Conservation (phyloP, 2,113 vertebrate species). For the Calypte anna region DNA sequence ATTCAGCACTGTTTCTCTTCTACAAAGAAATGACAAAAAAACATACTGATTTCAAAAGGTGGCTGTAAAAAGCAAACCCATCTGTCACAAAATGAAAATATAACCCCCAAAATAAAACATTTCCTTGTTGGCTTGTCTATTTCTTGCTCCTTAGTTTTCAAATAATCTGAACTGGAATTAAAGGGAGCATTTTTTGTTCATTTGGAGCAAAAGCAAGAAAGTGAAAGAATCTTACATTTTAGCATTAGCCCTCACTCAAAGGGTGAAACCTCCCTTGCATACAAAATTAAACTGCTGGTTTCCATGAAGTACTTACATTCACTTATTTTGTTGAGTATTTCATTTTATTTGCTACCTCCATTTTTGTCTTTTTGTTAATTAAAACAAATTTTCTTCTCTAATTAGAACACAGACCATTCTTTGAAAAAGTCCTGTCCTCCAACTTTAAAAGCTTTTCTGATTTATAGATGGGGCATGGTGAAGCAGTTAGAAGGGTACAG, state of each 20-base stretch:
- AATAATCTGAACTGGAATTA: background rate
- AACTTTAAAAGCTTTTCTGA: background rate
- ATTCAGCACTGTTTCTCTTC: background rate
- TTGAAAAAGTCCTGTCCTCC: background rate
- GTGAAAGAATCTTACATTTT: background rate
- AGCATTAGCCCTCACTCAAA: background rate
- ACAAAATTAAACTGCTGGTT: background rate
- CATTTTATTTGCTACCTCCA: background rate
- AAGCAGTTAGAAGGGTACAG: background rate
- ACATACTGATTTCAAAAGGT: conserved; percentile 9
- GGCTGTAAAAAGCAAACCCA: background rate
- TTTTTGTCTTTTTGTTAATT: background rate
- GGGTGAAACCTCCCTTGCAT: background rate
- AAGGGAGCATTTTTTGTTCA: background rate
- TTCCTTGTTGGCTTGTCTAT: background rate
- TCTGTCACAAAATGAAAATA: background rate
- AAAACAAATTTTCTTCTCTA: background rate
- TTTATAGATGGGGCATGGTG: background rate
- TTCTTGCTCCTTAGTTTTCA: background rate
- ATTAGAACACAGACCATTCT: background rate
- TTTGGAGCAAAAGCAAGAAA: background rate
- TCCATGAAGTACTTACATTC: accelerated
- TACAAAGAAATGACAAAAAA: conserved; percentile 29
- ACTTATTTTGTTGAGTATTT: background rate
- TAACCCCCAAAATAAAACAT: background rate